A percentile compares a stretch with the other conserved stretches of the same genome.
These are phyloP conservation scores for Ecdyonurus torrentis DNA, from an alignment of 2,888 invertebrate genomes.

Conservation along the genomic window DNA sequence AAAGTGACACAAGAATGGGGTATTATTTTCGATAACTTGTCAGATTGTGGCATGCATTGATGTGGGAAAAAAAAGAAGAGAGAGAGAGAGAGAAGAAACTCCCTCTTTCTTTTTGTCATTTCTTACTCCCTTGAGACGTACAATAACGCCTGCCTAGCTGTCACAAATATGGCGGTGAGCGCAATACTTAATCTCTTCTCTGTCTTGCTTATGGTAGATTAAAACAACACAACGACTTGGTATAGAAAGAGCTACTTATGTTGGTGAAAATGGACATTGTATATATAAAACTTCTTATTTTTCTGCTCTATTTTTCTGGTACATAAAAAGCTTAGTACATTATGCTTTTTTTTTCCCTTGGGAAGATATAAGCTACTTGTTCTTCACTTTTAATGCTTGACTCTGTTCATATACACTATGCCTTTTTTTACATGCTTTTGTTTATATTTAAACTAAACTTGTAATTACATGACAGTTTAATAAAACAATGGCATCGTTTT, in stretches of 20 bases:
- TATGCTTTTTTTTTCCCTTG: neutral
- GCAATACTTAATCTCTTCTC: too few relatives aligned
- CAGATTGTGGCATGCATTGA: neutral
- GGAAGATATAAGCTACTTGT: neutral
- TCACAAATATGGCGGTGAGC: neutral
- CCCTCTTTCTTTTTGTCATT: neutral
- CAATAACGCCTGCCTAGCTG: too few relatives aligned
- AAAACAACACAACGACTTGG: neutral
- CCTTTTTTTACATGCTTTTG: too few relatives aligned
- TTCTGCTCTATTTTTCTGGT: neutral
- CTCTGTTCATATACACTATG: too few relatives aligned
- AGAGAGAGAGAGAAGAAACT: neutral
- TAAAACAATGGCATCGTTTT: too few relatives aligned
- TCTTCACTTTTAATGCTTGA: too few relatives aligned
- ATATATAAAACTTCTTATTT: neutral
- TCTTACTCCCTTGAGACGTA: neutral
- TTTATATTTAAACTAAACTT: too few relatives aligned
- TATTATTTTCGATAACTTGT: neutral
- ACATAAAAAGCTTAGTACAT: neutral
- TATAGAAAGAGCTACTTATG: neutral
- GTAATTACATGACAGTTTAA: too few relatives aligned
- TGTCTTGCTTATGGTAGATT: neutral
- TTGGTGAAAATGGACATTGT: neutral
- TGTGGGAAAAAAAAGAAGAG: too few relatives aligned
- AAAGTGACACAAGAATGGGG: neutral